Evolutionary conservation across 1,140 invertebrate species (phyloP), one percentile per base, ranked within the genome.

Genomic region (Atta cephalotes): DNA sequence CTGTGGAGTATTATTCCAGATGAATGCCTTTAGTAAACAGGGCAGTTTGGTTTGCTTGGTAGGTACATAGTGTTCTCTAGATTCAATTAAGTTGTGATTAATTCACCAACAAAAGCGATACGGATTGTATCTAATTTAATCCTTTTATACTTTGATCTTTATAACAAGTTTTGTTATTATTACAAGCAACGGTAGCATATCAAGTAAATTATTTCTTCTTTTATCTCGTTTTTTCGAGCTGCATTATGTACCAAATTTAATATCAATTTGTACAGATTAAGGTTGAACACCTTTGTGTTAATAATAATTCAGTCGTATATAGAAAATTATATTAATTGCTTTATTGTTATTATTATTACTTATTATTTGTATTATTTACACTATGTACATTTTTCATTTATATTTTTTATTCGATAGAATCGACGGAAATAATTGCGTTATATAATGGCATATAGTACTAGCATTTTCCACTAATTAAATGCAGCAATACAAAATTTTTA

Each of bases 91-190:
- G 56, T 76, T 74, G 18, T 62, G 70, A 76, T 84, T 60, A 51
- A 84, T 76, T 62, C 28, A 62, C 2, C 56, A 45, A 84, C 28
- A 76, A 84, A 84, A 76, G 28, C 39, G 53, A 21, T 31, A 18
- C 35, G 39, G 31, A 39, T 12, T 51, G 39, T 16, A 62, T 21
- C 28, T 16, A 62, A 14, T 76, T 84, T 84, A 76, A 84, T 62
- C 39, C 68, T 72, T 84, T 84, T 63, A 84, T 49, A 16, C 45
- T 76, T 84, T 14, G n/a, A 84, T 84, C 68, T 82, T 84, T 84
- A 31, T 84, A 74, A 84, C 70, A 35, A 76, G 25, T 84, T 84
- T 84, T 62, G 70, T 74, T 84, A 74, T 72, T 62, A 12, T 51
- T 76, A 76, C 39, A 12, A 53, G 39, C 39, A 82, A 82, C n/a